Percentiles rank a stretch among this genome's conserved stretches.
phyloP scores from a whole-genome alignment of 2,888 invertebrate genomes.

The Steinernema hermaphroditum region DNA sequence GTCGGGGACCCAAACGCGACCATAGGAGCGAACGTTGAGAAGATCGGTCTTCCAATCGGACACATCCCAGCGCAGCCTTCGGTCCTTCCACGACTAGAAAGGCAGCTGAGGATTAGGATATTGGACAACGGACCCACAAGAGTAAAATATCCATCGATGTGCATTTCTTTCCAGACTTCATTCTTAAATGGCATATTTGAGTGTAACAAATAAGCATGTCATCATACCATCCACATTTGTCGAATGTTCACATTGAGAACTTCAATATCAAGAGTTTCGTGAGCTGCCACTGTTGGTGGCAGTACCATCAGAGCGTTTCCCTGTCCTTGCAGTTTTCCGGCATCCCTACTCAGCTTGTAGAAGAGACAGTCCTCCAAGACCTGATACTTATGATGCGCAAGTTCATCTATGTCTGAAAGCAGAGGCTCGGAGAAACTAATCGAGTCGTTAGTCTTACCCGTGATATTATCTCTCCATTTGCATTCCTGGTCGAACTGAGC shows the following conservation, averaged over 20 bases:
- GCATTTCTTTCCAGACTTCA: conserved; percentile 64
- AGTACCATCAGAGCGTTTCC: conserved; percentile 56
- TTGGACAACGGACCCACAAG: conserved; percentile 43
- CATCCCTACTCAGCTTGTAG: conserved; percentile 57
- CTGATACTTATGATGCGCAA: conserved; percentile 59
- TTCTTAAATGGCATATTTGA: conserved; percentile 44
- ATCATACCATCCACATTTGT: conserved; percentile 53
- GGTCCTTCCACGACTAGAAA: conserved; percentile 59
- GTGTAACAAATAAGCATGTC: background rate
- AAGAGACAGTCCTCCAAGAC: conserved; percentile 59
- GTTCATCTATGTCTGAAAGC: conserved; percentile 55
- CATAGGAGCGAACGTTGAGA: conserved; percentile 51
- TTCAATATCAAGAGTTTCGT: conserved; percentile 54
- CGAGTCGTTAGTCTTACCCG: conserved; percentile 41
- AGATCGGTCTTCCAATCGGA: conserved; percentile 57
- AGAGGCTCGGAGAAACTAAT: background rate
- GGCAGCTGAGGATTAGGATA: background rate
- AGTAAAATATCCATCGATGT: conserved; percentile 57
- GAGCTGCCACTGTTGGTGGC: conserved; percentile 57
- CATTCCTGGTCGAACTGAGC: conserved; percentile 47
- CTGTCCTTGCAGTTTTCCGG: conserved; percentile 56
- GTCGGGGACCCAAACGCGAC: conserved; percentile 60
- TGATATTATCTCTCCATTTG: conserved; percentile 54
- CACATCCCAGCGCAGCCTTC: conserved; percentile 57
- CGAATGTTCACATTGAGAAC: conserved; percentile 49